Conservation (phyloP, 2,113 vertebrate species). For the Nannospalax galili region DNA sequence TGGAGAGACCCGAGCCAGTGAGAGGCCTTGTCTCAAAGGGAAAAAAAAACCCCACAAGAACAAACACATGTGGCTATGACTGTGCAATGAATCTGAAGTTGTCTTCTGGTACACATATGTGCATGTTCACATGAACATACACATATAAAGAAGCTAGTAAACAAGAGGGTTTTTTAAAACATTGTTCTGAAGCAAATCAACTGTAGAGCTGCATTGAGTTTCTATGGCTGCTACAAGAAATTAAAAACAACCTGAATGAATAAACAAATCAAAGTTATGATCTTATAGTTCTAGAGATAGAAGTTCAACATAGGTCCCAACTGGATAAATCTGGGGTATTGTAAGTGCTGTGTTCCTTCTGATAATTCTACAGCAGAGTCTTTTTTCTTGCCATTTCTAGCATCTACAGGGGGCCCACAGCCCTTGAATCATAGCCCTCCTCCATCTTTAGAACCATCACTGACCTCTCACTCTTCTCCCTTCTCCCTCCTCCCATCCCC, state of each 20-base stretch:
- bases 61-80: neutral
- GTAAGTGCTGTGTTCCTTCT: neutral
- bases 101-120: neutral
- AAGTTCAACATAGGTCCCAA: neutral
- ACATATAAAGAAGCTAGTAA: neutral
- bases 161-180: neutral
- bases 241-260: neutral
- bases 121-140: neutral
- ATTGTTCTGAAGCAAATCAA: neutral
- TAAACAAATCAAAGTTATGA: neutral
- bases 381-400: neutral
- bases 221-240: neutral
- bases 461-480: neutral
- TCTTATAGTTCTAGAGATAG: neutral
- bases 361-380: neutral
- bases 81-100: neutral
- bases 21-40: neutral
- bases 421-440: neutral
- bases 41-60: too few species aligned
- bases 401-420: neutral
- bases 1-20: neutral
- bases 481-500: too few species aligned
- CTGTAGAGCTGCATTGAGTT: neutral
- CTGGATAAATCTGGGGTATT: neutral
- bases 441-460: neutral